A percentile compares a stretch with the other conserved stretches of the same genome.
These are phyloP conservation scores for Beaufortia kweichowensis DNA, from an alignment of 2,113 vertebrate species.

Conservation along the genomic window DNA sequence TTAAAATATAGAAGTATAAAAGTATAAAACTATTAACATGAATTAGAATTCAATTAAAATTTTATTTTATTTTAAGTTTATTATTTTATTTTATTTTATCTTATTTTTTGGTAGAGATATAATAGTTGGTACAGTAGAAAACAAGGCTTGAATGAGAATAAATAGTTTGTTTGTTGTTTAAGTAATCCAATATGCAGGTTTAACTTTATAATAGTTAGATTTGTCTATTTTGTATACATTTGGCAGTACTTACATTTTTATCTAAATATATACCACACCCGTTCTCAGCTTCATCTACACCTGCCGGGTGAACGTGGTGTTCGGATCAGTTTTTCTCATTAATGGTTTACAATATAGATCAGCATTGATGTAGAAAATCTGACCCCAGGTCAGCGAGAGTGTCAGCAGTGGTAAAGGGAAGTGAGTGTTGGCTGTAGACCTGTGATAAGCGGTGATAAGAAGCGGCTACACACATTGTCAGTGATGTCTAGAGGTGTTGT, in stretches of 20 bases:
- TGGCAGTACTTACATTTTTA: not conserved
- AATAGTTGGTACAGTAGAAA: too few species aligned
- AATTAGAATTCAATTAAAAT: too few species aligned
- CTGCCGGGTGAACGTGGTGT: not conserved
- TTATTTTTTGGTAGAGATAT: too few species aligned
- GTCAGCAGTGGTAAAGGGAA: slow-evolving; percentile 30
- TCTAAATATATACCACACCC: not conserved
- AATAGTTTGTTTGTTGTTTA: not conserved
- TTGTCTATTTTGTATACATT: not conserved
- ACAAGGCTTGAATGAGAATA: too few species aligned
- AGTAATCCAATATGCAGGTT: not conserved
- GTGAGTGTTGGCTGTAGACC: slow-evolving; percentile 38
- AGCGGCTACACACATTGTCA: slow-evolving; percentile 31
- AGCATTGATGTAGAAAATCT: slow-evolving; percentile 21
- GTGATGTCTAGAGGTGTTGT: slow-evolving; percentile 35
- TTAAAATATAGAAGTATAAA: too few species aligned
- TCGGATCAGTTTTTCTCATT: slow-evolving; percentile 23
- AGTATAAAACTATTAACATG: too few species aligned
- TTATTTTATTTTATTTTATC: too few species aligned
- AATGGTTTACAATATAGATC: slow-evolving; percentile 25
- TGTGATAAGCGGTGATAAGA: slow-evolving; percentile 33
- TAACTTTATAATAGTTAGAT: not conserved
- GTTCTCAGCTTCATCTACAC: not conserved
- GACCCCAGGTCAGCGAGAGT: slow-evolving; percentile 21
- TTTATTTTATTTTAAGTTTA: too few species aligned